These are phyloP conservation scores for Oophaga pumilio DNA, from an alignment of 2,113 vertebrate species.

Conservation along the genomic window DNA sequence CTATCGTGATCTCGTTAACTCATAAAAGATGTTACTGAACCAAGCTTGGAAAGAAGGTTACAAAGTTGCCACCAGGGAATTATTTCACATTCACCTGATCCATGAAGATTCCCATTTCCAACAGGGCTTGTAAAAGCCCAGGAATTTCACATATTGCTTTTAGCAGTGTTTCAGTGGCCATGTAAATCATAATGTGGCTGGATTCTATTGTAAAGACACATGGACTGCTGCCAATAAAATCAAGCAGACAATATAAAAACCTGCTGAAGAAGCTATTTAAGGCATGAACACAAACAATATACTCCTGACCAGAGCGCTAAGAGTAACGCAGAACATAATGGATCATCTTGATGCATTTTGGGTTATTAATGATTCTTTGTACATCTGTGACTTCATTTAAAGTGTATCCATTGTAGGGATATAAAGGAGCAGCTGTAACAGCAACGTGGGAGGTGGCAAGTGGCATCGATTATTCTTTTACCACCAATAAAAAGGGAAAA, in stretches of 20 bases:
- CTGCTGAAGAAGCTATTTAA: conserved; percentile 39
- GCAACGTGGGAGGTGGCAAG: background rate
- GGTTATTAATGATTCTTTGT: conserved; percentile 14
- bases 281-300: conserved; percentile 32
- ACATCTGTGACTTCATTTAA: conserved; percentile 25
- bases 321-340: background rate
- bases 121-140: background rate
- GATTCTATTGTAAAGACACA: conserved; percentile 44
- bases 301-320: background rate
- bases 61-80: background rate
- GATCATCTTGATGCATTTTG: conserved; percentile 17
- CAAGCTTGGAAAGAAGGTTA: background rate
- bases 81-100: conserved; percentile 23
- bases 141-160: conserved; percentile 15
- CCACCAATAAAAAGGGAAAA: background rate
- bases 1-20: background rate
- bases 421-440: conserved; percentile 18
- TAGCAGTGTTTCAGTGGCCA: conserved; percentile 27
- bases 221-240: conserved; percentile 31
- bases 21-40: background rate
- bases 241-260: conserved; percentile 32
- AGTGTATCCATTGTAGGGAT: background rate
- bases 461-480: background rate
- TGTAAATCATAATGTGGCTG: conserved; percentile 37
- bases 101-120: background rate